These are phyloP conservation scores for Hydrozoanthus gracilis DNA, from an alignment of 92 coral and sea anemone species.

Conservation along the genomic window DNA sequence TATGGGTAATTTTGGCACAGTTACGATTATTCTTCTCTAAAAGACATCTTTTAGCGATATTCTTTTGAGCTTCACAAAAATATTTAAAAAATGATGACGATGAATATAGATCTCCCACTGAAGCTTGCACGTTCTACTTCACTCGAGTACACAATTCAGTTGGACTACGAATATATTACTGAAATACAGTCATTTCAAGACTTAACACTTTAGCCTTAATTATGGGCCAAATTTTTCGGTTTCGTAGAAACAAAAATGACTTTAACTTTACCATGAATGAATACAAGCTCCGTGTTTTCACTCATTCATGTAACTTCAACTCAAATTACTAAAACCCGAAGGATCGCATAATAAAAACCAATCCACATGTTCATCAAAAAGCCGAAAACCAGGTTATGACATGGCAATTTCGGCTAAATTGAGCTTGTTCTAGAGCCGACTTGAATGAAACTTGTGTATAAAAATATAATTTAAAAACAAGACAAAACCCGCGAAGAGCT, in stretches of 20 bases:
- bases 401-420: slow-evolving; percentile 16
- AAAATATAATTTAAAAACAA: background rate
- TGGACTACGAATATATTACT: slow-evolving; percentile 32
- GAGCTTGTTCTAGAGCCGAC: background rate
- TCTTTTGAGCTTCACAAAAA: background rate
- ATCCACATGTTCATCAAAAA: slow-evolving; percentile 38
- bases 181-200: background rate
- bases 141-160: slow-evolving; percentile 5
- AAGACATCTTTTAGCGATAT: background rate
- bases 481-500: background rate
- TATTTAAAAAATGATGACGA: slow-evolving; percentile 22
- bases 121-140: slow-evolving; percentile 14
- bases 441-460: background rate
- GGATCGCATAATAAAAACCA: slow-evolving; percentile 19
- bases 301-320: background rate
- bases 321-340: slow-evolving; percentile 20
- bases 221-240: background rate
- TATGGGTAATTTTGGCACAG: background rate
- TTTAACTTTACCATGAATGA: background rate
- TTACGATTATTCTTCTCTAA: background rate
- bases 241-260: slow-evolving; percentile 24
- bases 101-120: slow-evolving; percentile 15
- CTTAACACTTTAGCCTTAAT: background rate
- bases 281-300: background rate
- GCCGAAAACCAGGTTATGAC: background rate